Base-by-base conservation (phyloP, 2,797 vertebrate genomes). In the Ambastaia sidthimunki region DNA sequence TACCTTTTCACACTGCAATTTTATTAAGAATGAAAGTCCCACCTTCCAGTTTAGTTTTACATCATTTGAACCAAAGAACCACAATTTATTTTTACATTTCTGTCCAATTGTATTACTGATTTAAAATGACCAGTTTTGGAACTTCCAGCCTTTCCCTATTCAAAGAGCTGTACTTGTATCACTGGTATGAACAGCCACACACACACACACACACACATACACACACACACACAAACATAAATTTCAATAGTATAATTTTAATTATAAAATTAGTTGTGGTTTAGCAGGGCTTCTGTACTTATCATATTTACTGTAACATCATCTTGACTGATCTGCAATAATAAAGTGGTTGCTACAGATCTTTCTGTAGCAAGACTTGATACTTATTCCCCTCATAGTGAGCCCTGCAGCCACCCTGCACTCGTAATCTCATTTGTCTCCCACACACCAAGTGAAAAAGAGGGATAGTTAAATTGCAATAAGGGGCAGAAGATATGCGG, bases 361-460 rank as follows among this genome's bases (percentile, higher is more conserved):
- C 71, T 37, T 75, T 65, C 37, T 41, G n/a, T n/a, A n/a, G n/a
- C n/a, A n/a, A n/a, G n/a, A n/a, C n/a, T n/a, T n/a, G n/a, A n/a
- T n/a, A 28, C 28, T 87, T 83, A 86, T 90, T 83, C 72, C 52
- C 90, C 28, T 28, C 83, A 86, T 23, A 84, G 85, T 87, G 83
- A 86, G 80, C 68, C 47, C 11, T 71, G 82, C 62, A 1, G 50
- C 65, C 71, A 50, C 66, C 74, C 78, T 72, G 70, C 83, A 82
- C 70, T 59, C 68, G 75, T 87, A 86, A 84, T 86, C 86, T 75
- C 18, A 55, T 85, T 77, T 80, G 76, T 85, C 77, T 87, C 82
- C 80, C 67, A 84, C 82, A 82, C 34, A 70, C 48, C 34, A 21
- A 72, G 28, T 54, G 12, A 52, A 55, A 76, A n/a, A 75, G 21